Conservation (phyloP, 2,797 vertebrate genomes). For the Numenius phaeopus region DNA sequence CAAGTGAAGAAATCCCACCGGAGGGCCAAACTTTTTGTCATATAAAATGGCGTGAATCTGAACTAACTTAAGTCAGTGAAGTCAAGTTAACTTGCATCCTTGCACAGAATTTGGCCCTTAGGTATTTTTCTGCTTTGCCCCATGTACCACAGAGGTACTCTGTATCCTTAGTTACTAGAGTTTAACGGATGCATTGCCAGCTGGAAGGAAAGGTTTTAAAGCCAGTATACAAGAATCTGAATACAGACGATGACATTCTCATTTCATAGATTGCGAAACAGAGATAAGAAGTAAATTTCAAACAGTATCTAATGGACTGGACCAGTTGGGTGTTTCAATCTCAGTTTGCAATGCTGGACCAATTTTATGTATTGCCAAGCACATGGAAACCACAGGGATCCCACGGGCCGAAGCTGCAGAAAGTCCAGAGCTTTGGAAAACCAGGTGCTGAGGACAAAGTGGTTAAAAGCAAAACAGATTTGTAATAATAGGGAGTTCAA, state of each 20-base stretch:
- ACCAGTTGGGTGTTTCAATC: fast-evolving
- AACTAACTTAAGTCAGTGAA: neutral
- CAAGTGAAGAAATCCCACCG: neutral
- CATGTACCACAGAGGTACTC: fast-evolving
- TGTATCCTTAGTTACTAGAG: too few species aligned
- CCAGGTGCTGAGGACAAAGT: fast-evolving
- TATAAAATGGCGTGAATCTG: neutral
- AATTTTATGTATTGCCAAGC: fast-evolving
- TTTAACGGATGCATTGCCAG: neutral
- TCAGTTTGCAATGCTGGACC: neutral
- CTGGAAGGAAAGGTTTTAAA: neutral
- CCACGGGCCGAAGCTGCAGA: neutral
- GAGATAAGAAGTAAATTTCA: neutral
- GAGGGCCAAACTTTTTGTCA: neutral
- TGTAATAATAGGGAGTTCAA: neutral
- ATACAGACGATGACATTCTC: neutral
- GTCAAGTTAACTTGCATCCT: neutral
- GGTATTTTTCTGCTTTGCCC: neutral
- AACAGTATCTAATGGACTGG: fast-evolving
- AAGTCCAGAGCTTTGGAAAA: neutral
- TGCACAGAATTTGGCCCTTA: neutral
- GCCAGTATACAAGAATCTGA: too few species aligned
- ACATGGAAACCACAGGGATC: neutral
- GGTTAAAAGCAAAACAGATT: neutral
- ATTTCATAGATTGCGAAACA: neutral